Conservation (phyloP, 2,113 vertebrate genomes). For the Narcine bancroftii region DNA sequence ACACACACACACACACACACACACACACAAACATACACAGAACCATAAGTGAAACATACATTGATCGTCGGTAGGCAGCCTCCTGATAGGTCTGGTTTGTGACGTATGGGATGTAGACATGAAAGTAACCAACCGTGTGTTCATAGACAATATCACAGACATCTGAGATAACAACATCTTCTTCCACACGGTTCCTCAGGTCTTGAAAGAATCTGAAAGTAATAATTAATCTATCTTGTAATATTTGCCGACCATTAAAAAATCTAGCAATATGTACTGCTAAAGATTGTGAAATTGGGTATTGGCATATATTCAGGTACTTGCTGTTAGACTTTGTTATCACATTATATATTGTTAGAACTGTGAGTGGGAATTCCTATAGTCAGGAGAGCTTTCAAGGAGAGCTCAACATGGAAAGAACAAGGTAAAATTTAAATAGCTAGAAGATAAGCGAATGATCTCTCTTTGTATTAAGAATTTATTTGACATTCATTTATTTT, state of each 20-base stretch:
- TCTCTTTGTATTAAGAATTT: not conserved
- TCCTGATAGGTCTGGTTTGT: constrained; percentile 96
- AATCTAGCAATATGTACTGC: not conserved
- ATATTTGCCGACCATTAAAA: not conserved
- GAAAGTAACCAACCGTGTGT: constrained; percentile 73
- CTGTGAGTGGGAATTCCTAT: not conserved
- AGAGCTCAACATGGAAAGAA: not conserved
- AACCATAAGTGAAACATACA: constrained; percentile 53
- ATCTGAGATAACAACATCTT: constrained; percentile 80
- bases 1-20: not conserved
- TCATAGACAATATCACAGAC: constrained; percentile 85
- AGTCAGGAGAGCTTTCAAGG: not conserved
- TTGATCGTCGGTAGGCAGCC: constrained; percentile 80
- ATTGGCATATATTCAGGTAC: not conserved
- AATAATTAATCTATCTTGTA: constrained; percentile 38
- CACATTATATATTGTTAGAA: not conserved
- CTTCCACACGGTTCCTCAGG: constrained; percentile 84
- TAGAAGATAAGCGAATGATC: not conserved
- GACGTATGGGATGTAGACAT: constrained; percentile 83
- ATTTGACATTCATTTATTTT: too few relatives aligned
- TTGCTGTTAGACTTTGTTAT: not conserved
- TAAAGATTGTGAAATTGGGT: not conserved
- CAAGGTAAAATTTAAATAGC: not conserved
- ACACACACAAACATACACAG: not conserved
- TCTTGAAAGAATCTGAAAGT: constrained; percentile 78